Percentiles rank a stretch among this genome's conserved stretches.
Conservation (phyloP, 2,797 vertebrate genomes). For the Silurus lanzhouensis region DNA sequence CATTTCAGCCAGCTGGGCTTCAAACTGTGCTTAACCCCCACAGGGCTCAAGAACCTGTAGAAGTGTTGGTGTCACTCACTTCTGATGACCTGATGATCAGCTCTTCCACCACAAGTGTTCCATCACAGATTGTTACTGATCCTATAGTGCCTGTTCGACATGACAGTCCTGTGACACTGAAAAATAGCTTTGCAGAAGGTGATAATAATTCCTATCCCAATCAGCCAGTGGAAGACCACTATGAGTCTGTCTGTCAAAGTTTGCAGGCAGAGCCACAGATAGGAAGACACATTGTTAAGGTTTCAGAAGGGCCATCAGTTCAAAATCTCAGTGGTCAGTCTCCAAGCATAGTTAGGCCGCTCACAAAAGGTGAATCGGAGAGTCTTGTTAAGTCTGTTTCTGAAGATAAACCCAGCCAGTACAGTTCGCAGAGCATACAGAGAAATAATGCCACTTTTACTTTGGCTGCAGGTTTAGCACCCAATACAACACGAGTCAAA, state of each 20-base stretch:
- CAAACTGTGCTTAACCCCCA: background rate
- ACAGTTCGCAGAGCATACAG: background rate
- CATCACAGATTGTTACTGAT: background rate
- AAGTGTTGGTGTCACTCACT: slow-evolving; percentile 59
- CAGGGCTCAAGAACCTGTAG: background rate
- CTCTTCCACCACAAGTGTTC: background rate
- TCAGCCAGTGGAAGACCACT: slow-evolving; percentile 69
- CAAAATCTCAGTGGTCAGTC: slow-evolving; percentile 62
- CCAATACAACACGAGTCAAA: slow-evolving; percentile 3
- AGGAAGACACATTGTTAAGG: slow-evolving; percentile 35
- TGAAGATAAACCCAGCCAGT: slow-evolving; percentile 11
- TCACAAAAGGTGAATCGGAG: slow-evolving; percentile 11
- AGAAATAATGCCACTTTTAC: slow-evolving; percentile 13
- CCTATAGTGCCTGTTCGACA: background rate
- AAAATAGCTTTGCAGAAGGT: slow-evolving; percentile 49
- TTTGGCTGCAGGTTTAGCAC: slow-evolving; percentile 5
- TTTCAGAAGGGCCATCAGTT: slow-evolving; percentile 61
- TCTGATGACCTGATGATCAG: slow-evolving; percentile 65
- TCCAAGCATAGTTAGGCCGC: slow-evolving; percentile 21
- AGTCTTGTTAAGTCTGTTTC: slow-evolving; percentile 1
- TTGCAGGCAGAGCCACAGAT: slow-evolving; percentile 49
- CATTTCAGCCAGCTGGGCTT: background rate
- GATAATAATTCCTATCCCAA: slow-evolving; percentile 24
- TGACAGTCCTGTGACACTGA: background rate
- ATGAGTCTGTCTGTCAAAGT: slow-evolving; percentile 60